Conservation (phyloP, 2,113 vertebrate species). For the Vicugna pacos region DNA sequence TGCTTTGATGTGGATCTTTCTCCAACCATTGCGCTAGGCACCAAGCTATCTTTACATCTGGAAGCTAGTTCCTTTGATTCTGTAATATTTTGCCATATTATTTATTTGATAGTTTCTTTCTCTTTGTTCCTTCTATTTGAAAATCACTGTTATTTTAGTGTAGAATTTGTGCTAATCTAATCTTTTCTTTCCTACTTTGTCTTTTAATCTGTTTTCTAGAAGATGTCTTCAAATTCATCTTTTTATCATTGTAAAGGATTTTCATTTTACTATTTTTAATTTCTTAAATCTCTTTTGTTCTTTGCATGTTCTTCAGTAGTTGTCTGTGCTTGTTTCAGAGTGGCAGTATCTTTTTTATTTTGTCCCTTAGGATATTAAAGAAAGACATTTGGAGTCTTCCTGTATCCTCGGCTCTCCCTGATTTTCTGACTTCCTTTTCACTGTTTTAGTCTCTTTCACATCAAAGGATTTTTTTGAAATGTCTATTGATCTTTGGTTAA, state of each 20-base stretch:
- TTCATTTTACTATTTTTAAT: neutral
- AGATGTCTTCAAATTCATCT: neutral
- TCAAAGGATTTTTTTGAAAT: slow-evolving; percentile 19
- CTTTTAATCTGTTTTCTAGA: neutral
- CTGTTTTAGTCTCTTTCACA: neutral
- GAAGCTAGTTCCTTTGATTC: neutral
- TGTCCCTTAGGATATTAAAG: neutral
- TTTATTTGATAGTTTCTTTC: neutral
- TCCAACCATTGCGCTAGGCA: neutral
- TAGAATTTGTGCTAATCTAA: neutral
- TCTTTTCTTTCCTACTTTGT: neutral
- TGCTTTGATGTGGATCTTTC: neutral
- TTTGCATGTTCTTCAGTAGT: neutral
- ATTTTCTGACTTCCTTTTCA: neutral
- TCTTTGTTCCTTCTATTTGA: neutral
- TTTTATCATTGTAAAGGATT: neutral
- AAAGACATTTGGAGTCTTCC: neutral
- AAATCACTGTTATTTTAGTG: neutral
- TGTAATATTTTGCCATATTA: neutral
- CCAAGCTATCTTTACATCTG: neutral
- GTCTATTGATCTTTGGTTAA: neutral
- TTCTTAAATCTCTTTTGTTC: neutral
- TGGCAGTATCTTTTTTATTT: neutral
- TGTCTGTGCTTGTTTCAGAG: neutral
- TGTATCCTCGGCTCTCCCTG: neutral